phyloP scores from a whole-genome alignment of 2,888 invertebrate species.

The Leptogaster cylindrica region DNA sequence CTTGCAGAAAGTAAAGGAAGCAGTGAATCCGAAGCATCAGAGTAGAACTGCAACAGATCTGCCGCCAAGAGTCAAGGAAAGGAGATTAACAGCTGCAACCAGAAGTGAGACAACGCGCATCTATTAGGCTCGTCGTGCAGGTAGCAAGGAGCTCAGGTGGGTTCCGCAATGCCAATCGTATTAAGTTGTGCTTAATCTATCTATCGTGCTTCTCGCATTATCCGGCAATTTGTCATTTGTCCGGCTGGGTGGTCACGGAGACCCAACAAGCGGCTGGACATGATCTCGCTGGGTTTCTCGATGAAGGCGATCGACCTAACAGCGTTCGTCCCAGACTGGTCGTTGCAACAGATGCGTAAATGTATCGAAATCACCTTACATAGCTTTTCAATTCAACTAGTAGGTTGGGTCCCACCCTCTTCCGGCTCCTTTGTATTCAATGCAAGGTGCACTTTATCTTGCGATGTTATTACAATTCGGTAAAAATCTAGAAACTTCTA shows the following conservation, averaged over 20 bases:
- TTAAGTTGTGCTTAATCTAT: slow-evolving; percentile 39
- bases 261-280: slow-evolving; percentile 37
- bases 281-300: slow-evolving; percentile 13
- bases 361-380: slow-evolving; percentile 38
- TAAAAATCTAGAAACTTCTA: too few relatives aligned
- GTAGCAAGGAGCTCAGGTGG: slow-evolving; percentile 19
- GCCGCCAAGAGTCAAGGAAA: not conserved
- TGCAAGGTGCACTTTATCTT: too few relatives aligned
- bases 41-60: not conserved
- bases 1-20: slow-evolving; percentile 2
- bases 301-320: slow-evolving; percentile 4
- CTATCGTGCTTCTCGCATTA: slow-evolving; percentile 42
- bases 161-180: slow-evolving; percentile 21
- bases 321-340: not conserved
- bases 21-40: not conserved
- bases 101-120: slow-evolving; percentile 13
- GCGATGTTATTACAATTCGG: too few relatives aligned
- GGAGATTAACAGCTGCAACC: slow-evolving; percentile 12
- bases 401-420: slow-evolving; percentile 32
- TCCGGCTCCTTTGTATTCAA: too few relatives aligned
- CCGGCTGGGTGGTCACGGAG: slow-evolving; percentile 43
- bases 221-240: slow-evolving; percentile 44
- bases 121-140: slow-evolving; percentile 10
- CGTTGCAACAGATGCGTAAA: slow-evolving; percentile 31
- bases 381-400: slow-evolving; percentile 37